phyloP scores from a whole-genome alignment of 2,797 vertebrate genomes.

The Tapera naevia region DNA sequence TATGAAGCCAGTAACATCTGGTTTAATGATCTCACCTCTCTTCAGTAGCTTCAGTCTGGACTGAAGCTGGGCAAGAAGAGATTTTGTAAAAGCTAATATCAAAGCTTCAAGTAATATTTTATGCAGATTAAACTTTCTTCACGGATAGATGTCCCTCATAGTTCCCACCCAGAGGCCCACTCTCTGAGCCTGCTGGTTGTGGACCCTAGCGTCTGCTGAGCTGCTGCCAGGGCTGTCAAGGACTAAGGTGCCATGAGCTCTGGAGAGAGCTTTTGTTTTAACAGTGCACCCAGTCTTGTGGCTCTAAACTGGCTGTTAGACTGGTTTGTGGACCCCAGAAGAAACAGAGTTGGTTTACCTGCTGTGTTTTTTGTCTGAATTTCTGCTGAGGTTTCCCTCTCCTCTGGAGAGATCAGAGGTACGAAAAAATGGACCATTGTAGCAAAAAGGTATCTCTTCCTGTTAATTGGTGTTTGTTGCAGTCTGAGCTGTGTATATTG shows the following conservation, averaged over 20 bases:
- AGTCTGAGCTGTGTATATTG: neutral
- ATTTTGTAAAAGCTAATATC: neutral
- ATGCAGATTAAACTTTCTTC: neutral
- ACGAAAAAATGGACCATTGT: accelerated
- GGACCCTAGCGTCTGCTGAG: neutral
- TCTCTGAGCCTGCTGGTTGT: neutral
- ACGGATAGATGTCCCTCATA: accelerated
- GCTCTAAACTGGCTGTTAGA: neutral
- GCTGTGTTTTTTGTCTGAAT: accelerated
- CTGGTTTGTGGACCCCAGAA: neutral
- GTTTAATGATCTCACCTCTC: neutral
- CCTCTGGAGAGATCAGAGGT: neutral
- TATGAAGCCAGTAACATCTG: neutral
- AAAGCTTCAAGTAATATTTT: neutral
- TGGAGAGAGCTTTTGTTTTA: neutral
- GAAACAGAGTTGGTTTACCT: neutral
- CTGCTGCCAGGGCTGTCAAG: accelerated
- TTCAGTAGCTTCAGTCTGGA: neutral
- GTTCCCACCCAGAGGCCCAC: neutral
- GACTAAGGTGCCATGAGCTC: neutral
- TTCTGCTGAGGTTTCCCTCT: neutral
- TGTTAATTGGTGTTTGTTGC: neutral
- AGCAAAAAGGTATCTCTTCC: neutral
- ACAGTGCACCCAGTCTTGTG: neutral
- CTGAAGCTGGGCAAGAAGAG: neutral